phyloP scores from a whole-genome alignment of 2,113 vertebrate genomes.

The Cheirogaleus medius region DNA sequence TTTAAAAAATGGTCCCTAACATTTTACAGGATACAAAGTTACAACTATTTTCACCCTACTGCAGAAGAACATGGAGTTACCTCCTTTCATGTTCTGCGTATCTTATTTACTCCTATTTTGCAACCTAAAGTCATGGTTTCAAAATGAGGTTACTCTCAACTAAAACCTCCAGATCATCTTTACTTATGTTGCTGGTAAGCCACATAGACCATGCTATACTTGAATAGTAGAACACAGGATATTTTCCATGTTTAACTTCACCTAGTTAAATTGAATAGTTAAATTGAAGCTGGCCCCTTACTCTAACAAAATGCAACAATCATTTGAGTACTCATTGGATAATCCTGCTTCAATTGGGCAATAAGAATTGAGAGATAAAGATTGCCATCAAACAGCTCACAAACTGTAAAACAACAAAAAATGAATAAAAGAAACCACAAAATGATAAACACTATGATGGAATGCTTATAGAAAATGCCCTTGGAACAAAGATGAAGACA shows the following conservation, averaged over 20 bases:
- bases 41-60: neutral
- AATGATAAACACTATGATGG: neutral
- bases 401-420: neutral
- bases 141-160: neutral
- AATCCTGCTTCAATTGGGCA: neutral
- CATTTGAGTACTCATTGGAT: neutral
- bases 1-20: neutral
- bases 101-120: neutral
- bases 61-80: neutral
- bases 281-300: neutral
- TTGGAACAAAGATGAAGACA: neutral
- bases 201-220: neutral
- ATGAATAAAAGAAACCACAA: neutral
- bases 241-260: neutral
- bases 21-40: neutral
- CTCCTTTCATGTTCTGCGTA: neutral
- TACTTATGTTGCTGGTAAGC: neutral
- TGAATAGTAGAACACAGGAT: neutral
- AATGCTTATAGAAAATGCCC: neutral
- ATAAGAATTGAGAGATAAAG: constrained; percentile 21
- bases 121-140: neutral
- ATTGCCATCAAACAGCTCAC: neutral
- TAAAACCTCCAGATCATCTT: neutral
- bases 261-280: neutral
- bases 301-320: neutral